Evolutionary conservation across 1,140 invertebrate genomes (phyloP).

Genomic region (Calephelis nemesis): DNA sequence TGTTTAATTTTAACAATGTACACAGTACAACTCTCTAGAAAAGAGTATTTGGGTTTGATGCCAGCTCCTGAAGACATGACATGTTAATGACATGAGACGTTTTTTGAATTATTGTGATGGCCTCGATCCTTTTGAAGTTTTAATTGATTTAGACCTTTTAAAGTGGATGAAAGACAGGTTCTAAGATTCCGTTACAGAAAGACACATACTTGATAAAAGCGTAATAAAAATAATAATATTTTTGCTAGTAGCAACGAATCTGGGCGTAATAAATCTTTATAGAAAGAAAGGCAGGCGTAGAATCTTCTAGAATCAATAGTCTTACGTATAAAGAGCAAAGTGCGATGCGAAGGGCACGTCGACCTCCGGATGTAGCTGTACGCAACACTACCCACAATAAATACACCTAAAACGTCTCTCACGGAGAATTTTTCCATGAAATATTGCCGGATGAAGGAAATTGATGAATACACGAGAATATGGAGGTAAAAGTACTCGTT

Average conservation of each 20-base stretch:
- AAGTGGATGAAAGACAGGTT: too few species aligned
- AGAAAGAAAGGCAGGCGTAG: not conserved
- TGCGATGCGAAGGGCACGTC: conserved; percentile 35
- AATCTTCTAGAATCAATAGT: not conserved
- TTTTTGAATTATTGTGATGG: too few species aligned
- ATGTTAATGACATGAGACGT: too few species aligned
- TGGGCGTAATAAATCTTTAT: not conserved
- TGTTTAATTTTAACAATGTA: too few species aligned
- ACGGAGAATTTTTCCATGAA: conserved; percentile 33
- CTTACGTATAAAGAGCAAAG: not conserved
- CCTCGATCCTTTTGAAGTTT: too few species aligned
- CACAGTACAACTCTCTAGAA: too few species aligned
- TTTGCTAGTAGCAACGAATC: not conserved
- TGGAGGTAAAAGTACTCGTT: conserved; percentile 1
- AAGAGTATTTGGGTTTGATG: too few species aligned
- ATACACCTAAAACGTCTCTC: conserved; percentile 37
- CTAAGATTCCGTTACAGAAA: too few species aligned
- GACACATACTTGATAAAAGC: too few species aligned
- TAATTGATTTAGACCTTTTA: too few species aligned
- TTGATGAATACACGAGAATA: not conserved
- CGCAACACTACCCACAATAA: conserved; percentile 39
- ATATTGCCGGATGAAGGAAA: conserved; percentile 22
- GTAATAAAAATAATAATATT: too few species aligned
- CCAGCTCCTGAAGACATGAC: too few species aligned
- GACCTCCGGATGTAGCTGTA: conserved; percentile 35